Conservation (phyloP, 2,888 invertebrate species). For the Hirudinaria manillensis region DNA sequence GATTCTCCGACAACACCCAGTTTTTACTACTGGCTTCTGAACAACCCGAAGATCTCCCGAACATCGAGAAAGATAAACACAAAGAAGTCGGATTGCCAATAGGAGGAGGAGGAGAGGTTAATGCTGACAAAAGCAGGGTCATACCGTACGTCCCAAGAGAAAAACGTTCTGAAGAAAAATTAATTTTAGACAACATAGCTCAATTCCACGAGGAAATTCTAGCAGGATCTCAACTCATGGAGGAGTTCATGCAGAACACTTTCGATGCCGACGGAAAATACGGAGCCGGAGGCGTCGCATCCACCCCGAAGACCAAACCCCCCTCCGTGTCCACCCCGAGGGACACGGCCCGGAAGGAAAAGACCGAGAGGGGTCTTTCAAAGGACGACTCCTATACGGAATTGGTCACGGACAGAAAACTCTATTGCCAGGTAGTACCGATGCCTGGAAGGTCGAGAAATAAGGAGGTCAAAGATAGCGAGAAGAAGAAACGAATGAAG, state of each 20-base stretch:
- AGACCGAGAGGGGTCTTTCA: background rate
- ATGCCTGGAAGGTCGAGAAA: no score
- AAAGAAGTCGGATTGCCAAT: background rate
- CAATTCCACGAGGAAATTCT: background rate
- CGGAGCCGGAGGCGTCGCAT: background rate
- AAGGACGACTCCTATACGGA: background rate
- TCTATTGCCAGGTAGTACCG: background rate
- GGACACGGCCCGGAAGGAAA: background rate
- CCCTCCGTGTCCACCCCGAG: background rate
- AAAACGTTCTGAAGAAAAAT: background rate
- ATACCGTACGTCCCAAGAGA: no score
- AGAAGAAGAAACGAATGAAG: background rate
- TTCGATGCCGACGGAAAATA: background rate
- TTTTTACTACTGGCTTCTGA: background rate
- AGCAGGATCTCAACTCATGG: background rate
- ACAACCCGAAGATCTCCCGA: background rate
- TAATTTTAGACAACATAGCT: background rate
- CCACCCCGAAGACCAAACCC: background rate
- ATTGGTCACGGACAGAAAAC: background rate
- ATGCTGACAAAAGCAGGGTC: no score
- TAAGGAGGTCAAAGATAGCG: background rate
- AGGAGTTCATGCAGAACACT: background rate
- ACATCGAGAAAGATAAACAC: background rate
- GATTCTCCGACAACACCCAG: background rate
- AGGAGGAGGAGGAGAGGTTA: no score